Evolutionary conservation across 2,113 vertebrate genomes (phyloP).

Genomic region (Nibea coibor): DNA sequence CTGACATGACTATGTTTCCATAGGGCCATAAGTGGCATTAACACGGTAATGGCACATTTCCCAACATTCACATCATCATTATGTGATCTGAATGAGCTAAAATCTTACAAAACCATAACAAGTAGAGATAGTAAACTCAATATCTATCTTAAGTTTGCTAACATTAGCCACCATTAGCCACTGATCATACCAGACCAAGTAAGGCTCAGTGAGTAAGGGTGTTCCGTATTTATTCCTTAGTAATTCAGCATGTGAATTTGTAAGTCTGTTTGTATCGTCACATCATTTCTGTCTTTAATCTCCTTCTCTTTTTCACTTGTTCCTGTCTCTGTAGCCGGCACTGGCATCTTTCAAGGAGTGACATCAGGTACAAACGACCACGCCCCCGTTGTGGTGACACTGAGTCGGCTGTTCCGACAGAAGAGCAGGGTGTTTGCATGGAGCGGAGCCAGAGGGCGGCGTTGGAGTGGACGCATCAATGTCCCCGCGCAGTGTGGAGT

Average conservation of each 20-base stretch:
- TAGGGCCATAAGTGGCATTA: background rate
- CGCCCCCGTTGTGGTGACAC: conserved; percentile 75
- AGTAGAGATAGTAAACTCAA: background rate
- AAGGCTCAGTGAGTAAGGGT: background rate
- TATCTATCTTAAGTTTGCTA: background rate
- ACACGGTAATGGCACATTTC: background rate
- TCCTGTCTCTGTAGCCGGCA: conserved; percentile 82
- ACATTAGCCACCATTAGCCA: background rate
- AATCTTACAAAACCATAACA: background rate
- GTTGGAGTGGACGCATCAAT: conserved; percentile 87
- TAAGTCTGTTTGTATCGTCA: background rate
- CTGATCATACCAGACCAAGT: background rate
- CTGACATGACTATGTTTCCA: too few relatives aligned
- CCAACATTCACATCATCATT: background rate
- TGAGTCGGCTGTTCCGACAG: conserved; percentile 90
- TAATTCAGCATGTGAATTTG: background rate
- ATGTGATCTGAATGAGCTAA: background rate
- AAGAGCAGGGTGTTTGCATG: conserved; percentile 88
- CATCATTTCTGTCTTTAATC: background rate
- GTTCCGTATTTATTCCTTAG: background rate
- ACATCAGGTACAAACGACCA: conserved; percentile 62
- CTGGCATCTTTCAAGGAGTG: conserved; percentile 86
- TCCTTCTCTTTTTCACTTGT: background rate
- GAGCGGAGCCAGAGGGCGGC: conserved; percentile 76
- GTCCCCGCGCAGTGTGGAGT: conserved; percentile 85